Evolutionary conservation across 2,113 vertebrate genomes (phyloP).

Genomic region (Halichoerus grypus): DNA sequence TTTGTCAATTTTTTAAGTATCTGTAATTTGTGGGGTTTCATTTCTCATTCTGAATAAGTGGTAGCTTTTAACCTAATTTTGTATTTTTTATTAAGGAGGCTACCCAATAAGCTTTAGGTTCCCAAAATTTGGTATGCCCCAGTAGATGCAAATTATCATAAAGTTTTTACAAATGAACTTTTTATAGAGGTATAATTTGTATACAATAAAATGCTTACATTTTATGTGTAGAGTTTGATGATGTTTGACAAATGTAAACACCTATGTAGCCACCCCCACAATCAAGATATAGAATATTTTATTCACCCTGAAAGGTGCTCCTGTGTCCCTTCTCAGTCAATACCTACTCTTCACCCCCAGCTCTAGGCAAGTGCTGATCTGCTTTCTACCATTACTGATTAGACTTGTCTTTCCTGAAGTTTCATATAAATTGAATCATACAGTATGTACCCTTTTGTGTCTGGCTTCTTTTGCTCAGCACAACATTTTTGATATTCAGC

Average conservation of each 20-base stretch:
- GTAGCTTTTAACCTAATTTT: slow-evolving; percentile 17
- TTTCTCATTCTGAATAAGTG: slow-evolving; percentile 46
- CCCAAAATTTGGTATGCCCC: background rate
- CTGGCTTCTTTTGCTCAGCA: slow-evolving; percentile 23
- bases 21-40: background rate
- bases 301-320: background rate
- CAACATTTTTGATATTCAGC: background rate
- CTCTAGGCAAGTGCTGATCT: background rate
- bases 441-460: background rate
- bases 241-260: background rate
- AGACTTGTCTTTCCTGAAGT: background rate
- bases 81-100: background rate
- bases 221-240: background rate
- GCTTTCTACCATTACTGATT: background rate
- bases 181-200: background rate
- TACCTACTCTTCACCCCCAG: background rate
- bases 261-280: background rate
- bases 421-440: background rate
- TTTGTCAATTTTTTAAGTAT: background rate
- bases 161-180: background rate
- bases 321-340: background rate
- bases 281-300: background rate
- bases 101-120: background rate
- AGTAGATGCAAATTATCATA: background rate
- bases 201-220: background rate